These are phyloP conservation scores for Tupiocoris notatus DNA, from an alignment of 2,888 invertebrate species.

Conservation along the genomic window DNA sequence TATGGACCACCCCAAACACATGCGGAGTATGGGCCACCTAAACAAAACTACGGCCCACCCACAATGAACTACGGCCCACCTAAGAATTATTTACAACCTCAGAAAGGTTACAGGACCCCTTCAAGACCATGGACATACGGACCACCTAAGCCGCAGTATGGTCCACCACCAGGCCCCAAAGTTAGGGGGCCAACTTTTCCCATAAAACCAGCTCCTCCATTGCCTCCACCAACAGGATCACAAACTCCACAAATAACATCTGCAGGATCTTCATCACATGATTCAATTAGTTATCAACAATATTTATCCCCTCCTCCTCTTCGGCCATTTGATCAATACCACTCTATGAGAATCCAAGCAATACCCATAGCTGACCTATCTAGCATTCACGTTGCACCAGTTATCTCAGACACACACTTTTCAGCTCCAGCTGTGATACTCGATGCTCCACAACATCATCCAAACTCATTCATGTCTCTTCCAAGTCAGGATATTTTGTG, in stretches of 20 bases:
- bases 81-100: constrained; percentile 51
- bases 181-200: not conserved
- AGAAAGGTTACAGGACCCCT: constrained; percentile 46
- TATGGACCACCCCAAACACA: constrained; percentile 50
- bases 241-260: constrained; percentile 10
- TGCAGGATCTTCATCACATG: constrained; percentile 1
- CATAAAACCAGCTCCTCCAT: constrained; percentile 1
- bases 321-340: constrained; percentile 44
- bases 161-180: constrained; percentile 46
- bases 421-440: constrained; percentile 32
- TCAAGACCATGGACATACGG: not conserved
- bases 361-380: constrained; percentile 48
- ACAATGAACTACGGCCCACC: constrained; percentile 14
- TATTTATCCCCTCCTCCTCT: constrained; percentile 43
- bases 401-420: constrained; percentile 27
- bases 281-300: constrained; percentile 42
- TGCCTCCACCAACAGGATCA: constrained; percentile 23
- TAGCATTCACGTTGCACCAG: constrained; percentile 43
- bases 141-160: constrained; percentile 45
- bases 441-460: constrained; percentile 39
- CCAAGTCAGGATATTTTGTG: constrained; percentile 24
- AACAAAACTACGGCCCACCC: constrained; percentile 43
- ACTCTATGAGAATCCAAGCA: constrained; percentile 45
- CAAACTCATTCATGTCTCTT: constrained; percentile 36
- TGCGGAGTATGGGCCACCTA: constrained; percentile 48